A percentile compares a stretch with the other conserved stretches of the same genome.
Evolutionary conservation across 2,797 vertebrate species (phyloP).

Genomic region (Pipistrellus pygmaeus): DNA sequence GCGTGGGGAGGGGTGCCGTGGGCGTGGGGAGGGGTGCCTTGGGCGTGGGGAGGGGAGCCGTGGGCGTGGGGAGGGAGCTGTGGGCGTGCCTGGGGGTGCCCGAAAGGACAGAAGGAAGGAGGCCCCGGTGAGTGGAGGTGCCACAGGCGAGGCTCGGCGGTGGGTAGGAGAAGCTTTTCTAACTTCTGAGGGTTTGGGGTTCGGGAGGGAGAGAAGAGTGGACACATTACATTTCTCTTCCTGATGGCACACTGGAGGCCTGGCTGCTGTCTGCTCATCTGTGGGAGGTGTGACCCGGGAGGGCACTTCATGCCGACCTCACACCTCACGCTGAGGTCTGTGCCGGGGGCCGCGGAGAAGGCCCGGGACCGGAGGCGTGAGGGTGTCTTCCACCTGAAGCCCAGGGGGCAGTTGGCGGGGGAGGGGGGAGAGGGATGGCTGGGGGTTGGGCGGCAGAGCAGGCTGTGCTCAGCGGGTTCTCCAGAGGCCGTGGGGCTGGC

Average conservation of each 20-base stretch:
- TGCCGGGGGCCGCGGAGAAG: neutral
- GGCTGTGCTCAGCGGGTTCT: neutral
- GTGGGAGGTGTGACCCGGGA: neutral
- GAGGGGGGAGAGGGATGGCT: no score
- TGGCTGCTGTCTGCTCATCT: neutral
- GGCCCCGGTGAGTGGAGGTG: neutral
- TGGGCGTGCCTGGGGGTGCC: neutral
- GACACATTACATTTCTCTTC: neutral
- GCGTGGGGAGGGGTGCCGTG: no score
- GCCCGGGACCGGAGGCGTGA: neutral
- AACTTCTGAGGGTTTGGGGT: neutral
- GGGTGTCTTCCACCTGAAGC: neutral
- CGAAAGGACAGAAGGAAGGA: neutral
- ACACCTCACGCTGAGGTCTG: neutral
- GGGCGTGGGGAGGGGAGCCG: no score
- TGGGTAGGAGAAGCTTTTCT: neutral
- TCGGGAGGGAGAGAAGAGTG: neutral
- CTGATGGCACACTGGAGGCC: neutral
- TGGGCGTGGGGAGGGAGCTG: no score
- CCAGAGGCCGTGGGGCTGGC: neutral
- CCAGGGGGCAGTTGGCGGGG: neutral
- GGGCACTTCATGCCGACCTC: neutral
- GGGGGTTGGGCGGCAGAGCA: neutral
- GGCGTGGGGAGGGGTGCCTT: no score
- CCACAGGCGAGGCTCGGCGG: neutral